A percentile compares a stretch with the other conserved stretches of the same genome.
phyloP scores from a whole-genome alignment of 1,140 invertebrate species.

The Probaryconus sp. region DNA sequence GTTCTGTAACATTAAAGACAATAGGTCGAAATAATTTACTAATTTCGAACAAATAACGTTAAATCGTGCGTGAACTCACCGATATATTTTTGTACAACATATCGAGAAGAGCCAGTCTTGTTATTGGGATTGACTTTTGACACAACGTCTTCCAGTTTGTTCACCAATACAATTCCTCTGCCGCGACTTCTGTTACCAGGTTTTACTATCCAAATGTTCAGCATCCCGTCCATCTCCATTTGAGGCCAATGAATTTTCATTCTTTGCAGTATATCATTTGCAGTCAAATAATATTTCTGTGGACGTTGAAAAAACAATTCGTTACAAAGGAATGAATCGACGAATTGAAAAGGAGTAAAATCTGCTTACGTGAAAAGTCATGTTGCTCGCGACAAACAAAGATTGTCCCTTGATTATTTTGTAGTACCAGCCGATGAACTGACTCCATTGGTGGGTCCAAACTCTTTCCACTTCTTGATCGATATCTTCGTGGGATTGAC shows the following conservation, averaged over 20 bases:
- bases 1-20: conserved; percentile 81
- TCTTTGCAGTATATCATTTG: conserved; percentile 78
- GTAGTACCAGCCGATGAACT: conserved; percentile 82
- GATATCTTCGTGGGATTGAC: conserved; percentile 90
- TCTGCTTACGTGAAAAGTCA: conserved; percentile 72
- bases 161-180: conserved; percentile 91
- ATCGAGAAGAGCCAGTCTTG: conserved; percentile 86
- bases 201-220: conserved; percentile 97
- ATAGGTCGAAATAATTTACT: no score
- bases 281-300: conserved; percentile 77
- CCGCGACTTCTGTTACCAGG: conserved; percentile 96
- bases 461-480: conserved; percentile 85
- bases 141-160: conserved; percentile 91
- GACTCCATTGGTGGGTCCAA: conserved; percentile 92
- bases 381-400: conserved; percentile 64
- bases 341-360: no score
- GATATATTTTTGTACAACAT: conserved; percentile 97
- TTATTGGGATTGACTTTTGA: conserved; percentile 82
- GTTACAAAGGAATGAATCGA: no score
- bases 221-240: conserved; percentile 87
- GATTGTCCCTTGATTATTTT: conserved; percentile 71
- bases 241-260: conserved; percentile 86
- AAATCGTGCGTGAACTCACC: no score
- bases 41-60: no score
- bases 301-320: conserved; percentile 6